These are phyloP conservation scores for Fregata magnificens DNA, from an alignment of 2,113 vertebrate species.

Conservation along the genomic window DNA sequence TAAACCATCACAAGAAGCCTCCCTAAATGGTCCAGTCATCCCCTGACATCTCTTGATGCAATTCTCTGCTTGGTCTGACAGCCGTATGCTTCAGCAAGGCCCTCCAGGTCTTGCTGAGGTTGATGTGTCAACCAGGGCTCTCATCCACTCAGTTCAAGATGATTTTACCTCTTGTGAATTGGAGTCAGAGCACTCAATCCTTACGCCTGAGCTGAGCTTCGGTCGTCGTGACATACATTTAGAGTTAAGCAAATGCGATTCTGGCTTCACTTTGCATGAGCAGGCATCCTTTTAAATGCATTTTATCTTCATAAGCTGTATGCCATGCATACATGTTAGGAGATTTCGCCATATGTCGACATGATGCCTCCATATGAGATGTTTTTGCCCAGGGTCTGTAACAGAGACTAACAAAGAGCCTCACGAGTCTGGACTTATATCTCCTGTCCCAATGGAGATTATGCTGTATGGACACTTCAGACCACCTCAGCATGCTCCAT, in stretches of 20 bases:
- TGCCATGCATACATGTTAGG: neutral
- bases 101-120: neutral
- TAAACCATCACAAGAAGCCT: neutral
- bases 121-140: neutral
- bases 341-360: neutral
- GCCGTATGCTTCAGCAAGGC: neutral
- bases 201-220: neutral
- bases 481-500: neutral
- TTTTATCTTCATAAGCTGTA: neutral
- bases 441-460: neutral
- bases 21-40: neutral
- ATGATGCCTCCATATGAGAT: neutral
- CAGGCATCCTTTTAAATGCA: neutral
- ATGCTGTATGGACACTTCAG: accelerated
- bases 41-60: neutral
- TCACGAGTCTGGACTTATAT: neutral
- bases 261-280: neutral
- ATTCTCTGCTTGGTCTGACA: neutral
- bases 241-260: neutral
- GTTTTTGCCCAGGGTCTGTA: neutral
- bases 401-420: neutral
- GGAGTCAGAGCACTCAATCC: neutral
- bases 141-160: neutral
- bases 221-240: neutral
- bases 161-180: neutral